A percentile compares a stretch with the other conserved stretches of the same genome.
These are phyloP conservation scores for Drosophila melanocephala DNA, from an alignment of 2,888 invertebrate species.

Conservation along the genomic window DNA sequence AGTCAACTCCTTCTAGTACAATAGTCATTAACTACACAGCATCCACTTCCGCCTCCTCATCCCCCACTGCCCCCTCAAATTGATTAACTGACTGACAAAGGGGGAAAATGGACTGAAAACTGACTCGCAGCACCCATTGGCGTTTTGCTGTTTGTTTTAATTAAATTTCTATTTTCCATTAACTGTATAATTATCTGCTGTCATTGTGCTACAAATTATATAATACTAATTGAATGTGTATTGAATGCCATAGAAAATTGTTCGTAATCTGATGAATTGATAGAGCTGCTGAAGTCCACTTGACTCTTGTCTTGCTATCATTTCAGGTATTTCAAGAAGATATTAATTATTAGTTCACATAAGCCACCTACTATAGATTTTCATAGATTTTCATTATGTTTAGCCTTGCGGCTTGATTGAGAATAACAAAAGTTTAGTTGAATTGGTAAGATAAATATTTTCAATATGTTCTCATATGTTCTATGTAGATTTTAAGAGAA, in stretches of 20 bases:
- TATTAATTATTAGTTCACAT: neutral
- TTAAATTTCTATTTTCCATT: conserved; percentile 59
- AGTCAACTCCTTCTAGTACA: conserved; percentile 22
- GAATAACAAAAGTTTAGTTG: neutral
- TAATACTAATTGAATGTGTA: conserved; percentile 46
- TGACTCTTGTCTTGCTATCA: neutral
- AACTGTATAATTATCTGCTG: conserved; percentile 51
- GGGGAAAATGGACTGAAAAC: conserved; percentile 37
- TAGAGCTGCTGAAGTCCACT: neutral
- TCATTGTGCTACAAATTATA: conserved; percentile 47
- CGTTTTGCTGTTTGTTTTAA: conserved; percentile 58
- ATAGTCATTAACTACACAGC: conserved; percentile 33
- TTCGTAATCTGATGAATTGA: conserved; percentile 7
- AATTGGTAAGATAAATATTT: neutral
- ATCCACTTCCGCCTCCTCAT: neutral
- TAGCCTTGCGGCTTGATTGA: neutral
- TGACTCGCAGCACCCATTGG: conserved; percentile 46
- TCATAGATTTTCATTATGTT: neutral
- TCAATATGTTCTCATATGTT: neutral
- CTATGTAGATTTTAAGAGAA: neutral
- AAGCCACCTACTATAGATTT: neutral
- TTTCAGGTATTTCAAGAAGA: neutral
- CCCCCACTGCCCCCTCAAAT: conserved; percentile 15
- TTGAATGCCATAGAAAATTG: conserved; percentile 8
- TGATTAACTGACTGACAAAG: conserved; percentile 55